A percentile compares a stretch with the other conserved stretches of the same genome.
Evolutionary conservation across 2,888 invertebrate genomes (phyloP).

Genomic region (Strigamia transsilvanica): DNA sequence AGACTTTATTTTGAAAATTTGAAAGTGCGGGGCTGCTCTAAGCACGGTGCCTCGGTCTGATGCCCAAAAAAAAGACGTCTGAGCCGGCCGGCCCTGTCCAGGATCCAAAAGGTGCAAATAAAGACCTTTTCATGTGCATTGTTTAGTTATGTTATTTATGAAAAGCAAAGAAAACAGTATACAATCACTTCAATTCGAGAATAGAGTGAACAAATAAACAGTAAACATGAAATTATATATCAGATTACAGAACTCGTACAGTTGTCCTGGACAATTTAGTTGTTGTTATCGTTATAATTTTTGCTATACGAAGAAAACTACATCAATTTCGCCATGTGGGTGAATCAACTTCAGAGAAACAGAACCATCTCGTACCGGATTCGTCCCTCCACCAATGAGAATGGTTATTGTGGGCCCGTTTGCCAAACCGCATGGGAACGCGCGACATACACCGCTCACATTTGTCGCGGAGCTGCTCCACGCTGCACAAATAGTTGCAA

Average conservation of each 20-base stretch:
- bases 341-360: background rate
- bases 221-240: background rate
- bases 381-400: conserved; percentile 2
- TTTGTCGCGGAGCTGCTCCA: conserved; percentile 43
- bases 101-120: background rate
- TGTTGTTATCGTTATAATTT: background rate
- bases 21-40: no score
- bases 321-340: background rate
- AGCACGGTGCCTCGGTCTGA: no score
- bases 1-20: no score
- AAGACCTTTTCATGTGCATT: background rate
- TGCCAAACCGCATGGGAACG: conserved; percentile 47
- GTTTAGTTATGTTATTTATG: background rate
- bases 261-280: background rate
- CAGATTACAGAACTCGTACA: background rate
- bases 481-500: conserved; percentile 48
- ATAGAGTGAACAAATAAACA: background rate
- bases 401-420: background rate
- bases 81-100: no score
- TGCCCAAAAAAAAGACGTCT: no score
- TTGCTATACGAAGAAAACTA: background rate
- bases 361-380: conserved; percentile 22
- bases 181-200: background rate
- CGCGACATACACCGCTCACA: conserved; percentile 51
- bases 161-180: background rate